Base-by-base conservation (phyloP, 2,797 vertebrate genomes). In the Sebastolobus alascanus region DNA sequence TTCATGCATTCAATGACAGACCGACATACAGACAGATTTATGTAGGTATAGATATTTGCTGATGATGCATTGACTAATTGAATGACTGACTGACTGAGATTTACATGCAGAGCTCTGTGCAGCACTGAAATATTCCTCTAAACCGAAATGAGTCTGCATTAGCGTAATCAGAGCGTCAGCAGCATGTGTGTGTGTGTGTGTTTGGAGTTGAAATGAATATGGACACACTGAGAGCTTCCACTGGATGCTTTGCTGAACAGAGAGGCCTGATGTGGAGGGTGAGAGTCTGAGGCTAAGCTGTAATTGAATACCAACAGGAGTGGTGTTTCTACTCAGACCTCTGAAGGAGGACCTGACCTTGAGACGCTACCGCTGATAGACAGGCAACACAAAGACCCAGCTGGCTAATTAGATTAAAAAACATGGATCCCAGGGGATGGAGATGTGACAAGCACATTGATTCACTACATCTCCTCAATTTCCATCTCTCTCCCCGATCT, bases 381-480 rank as follows among this genome's bases (percentile, higher is more conserved):
- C 94, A 93, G 93, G 91, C 93, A 91, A 93, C 92, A 94, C 92
- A 94, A 94, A 95, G 94, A 92, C 82, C 85, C 61, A 78, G 77
- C 91, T 83, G 75, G 87, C 92, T 95, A 96, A 96, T 96, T 95
- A 93, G 93, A 95, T 95, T 94, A 95, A 95, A 94, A 95, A 95
- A 94, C 95, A 94, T 90, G 91, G 91, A 94, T 93, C 93, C 87
- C 82, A 52, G 70, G 93, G 94, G 93, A 94, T 90, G 85, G 84
- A 91, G 93, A 94, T 95, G 95, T 95, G 95, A 95, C 94, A 88
- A 87, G 94, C 93, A 94, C 93, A 92, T 94, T 95, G 94, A 96
- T 95, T 93, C 86, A 93, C 87, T 91, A 78, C 90, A 90, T 90
- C 87, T 89, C 90, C 83, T 84, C 82, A 81, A 81, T 90, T 90